These are phyloP conservation scores for Tetramorium bicarinatum DNA, from an alignment of 2,888 invertebrate genomes.

Conservation along the genomic window DNA sequence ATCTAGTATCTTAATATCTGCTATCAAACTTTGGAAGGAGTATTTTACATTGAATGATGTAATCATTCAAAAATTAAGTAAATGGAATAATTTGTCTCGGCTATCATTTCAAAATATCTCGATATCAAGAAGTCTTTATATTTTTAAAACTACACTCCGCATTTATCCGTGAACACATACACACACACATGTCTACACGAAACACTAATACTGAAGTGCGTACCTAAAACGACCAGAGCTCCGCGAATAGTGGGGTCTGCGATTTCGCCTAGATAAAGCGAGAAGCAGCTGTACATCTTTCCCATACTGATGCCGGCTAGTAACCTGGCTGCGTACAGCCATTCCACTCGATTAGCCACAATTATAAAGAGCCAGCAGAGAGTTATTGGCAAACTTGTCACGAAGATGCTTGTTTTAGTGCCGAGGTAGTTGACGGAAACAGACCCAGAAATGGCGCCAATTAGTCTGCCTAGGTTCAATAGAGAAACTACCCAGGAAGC, in stretches of 20 bases:
- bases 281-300: slow-evolving; percentile 77
- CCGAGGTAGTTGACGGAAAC: slow-evolving; percentile 73
- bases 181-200: background rate
- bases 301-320: slow-evolving; percentile 73
- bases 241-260: slow-evolving; percentile 81
- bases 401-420: slow-evolving; percentile 75
- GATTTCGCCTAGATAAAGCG: slow-evolving; percentile 80
- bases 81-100: background rate
- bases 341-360: slow-evolving; percentile 70
- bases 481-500: slow-evolving; percentile 81
- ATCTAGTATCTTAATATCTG: background rate
- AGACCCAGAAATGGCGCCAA: slow-evolving; percentile 77
- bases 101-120: background rate
- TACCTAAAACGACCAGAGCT: slow-evolving; percentile 77
- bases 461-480: slow-evolving; percentile 76
- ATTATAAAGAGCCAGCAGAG: slow-evolving; percentile 75
- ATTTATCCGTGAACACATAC: background rate
- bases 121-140: background rate
- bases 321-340: slow-evolving; percentile 74
- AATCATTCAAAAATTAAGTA: background rate
- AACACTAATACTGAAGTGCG: background rate
- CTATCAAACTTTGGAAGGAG: background rate
- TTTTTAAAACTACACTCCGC: background rate
- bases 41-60: background rate
- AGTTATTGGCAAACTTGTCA: slow-evolving; percentile 70